Percentiles rank a stretch among this genome's conserved stretches.
These are phyloP conservation scores for Lophura swinhoii DNA, from an alignment of 2,797 vertebrate species.

Conservation along the genomic window DNA sequence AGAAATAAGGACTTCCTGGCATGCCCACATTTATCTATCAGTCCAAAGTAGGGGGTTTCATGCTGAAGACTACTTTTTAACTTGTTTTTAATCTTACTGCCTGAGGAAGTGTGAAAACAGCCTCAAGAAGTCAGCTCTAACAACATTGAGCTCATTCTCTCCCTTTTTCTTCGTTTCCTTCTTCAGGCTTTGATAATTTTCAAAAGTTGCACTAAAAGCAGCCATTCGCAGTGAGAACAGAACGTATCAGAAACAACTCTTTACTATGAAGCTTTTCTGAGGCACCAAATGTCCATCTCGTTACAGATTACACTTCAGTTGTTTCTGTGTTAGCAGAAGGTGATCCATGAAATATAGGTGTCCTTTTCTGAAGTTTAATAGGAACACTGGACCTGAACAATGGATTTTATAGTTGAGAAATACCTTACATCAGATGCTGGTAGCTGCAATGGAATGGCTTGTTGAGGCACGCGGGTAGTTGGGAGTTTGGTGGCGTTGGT, in stretches of 20 bases:
- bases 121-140: conserved; percentile 16
- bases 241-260: not conserved
- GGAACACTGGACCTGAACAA: not conserved
- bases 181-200: not conserved
- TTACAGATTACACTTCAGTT: not conserved
- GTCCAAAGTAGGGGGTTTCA: conserved; percentile 51
- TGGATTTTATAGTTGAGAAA: not conserved
- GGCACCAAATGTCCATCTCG: not conserved
- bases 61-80: conserved; percentile 24
- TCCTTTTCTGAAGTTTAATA: not conserved
- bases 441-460: not conserved
- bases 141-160: conserved; percentile 3
- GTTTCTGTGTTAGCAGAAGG: not conserved
- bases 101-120: conserved; percentile 68
- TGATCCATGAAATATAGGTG: accelerated
- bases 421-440: not conserved
- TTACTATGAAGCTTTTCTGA: not conserved
- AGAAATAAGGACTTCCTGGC: conserved; percentile 75
- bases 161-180: not conserved
- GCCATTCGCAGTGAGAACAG: not conserved
- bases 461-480: not conserved
- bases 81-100: conserved; percentile 42
- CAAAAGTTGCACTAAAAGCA: not conserved
- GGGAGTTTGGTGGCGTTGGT: accelerated
- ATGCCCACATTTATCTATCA: conserved; percentile 68